These are phyloP conservation scores for Stramonita haemastoma DNA, from an alignment of 2,888 invertebrate species.

Conservation along the genomic window DNA sequence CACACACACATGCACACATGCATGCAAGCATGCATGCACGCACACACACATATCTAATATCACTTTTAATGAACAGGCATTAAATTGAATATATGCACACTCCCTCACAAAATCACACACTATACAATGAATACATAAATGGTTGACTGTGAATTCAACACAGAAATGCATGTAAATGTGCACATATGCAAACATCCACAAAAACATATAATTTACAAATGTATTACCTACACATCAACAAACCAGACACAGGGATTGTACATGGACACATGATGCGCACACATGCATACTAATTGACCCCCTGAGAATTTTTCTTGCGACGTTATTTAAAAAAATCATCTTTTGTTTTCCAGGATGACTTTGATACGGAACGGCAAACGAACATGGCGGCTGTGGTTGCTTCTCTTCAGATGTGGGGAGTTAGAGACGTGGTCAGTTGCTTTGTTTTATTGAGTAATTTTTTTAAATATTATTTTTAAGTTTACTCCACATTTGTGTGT, in stretches of 20 bases:
- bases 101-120: not conserved
- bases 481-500: not conserved
- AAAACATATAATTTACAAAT: too few species aligned
- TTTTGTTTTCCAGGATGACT: constrained; percentile 85
- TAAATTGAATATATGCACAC: not conserved
- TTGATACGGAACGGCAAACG: constrained; percentile 95
- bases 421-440: constrained; percentile 65
- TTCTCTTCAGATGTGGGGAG: constrained; percentile 83
- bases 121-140: not conserved
- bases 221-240: too few species aligned
- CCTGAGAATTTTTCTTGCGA: not conserved
- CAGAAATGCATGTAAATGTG: too few species aligned
- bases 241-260: too few species aligned
- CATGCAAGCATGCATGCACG: not conserved
- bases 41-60: not conserved
- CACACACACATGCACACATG: not conserved
- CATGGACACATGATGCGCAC: not conserved
- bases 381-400: constrained; percentile 95
- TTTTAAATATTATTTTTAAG: not conserved
- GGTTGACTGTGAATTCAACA: too few species aligned
- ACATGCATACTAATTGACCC: not conserved
- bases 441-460: not conserved
- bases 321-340: not conserved
- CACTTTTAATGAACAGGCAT: not conserved
- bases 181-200: too few species aligned